These are phyloP conservation scores for Pantherophis vulpinus DNA, from an alignment of 2,797 vertebrate species.

Conservation along the genomic window DNA sequence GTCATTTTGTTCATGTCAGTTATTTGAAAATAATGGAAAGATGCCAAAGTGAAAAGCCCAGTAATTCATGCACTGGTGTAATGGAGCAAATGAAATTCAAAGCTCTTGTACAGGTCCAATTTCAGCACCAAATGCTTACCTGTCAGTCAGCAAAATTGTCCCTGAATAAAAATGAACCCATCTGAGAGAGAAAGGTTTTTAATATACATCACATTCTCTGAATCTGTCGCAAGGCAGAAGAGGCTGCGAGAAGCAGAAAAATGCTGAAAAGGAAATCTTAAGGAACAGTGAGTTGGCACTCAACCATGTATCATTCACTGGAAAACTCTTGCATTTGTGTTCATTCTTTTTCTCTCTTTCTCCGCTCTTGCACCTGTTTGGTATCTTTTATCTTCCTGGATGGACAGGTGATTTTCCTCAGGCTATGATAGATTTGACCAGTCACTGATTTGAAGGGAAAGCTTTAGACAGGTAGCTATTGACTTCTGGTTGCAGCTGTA, in stretches of 20 bases:
- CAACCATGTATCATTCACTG: conserved; percentile 51
- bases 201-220: conserved; percentile 85
- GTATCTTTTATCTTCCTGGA: conserved; percentile 46
- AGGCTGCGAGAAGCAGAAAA: conserved; percentile 60
- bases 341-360: conserved; percentile 42
- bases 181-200: conserved; percentile 77
- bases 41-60: conserved; percentile 75
- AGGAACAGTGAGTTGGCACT: conserved; percentile 60
- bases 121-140: conserved; percentile 77
- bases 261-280: conserved; percentile 66
- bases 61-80: conserved; percentile 84
- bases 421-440: conserved; percentile 36
- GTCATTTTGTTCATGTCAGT: conserved; percentile 78
- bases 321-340: conserved; percentile 60
- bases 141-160: conserved; percentile 84
- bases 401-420: conserved; percentile 55
- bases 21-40: conserved; percentile 80
- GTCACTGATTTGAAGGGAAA: conserved; percentile 48
- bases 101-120: conserved; percentile 78
- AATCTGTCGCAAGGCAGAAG: conserved; percentile 69
- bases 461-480: conserved; percentile 60
- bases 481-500: conserved; percentile 41
- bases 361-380: conserved; percentile 47
- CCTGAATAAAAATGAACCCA: conserved; percentile 77
- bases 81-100: conserved; percentile 85